phyloP scores from a whole-genome alignment of 2,888 invertebrate species.

The Chrysolina oricalcia region DNA sequence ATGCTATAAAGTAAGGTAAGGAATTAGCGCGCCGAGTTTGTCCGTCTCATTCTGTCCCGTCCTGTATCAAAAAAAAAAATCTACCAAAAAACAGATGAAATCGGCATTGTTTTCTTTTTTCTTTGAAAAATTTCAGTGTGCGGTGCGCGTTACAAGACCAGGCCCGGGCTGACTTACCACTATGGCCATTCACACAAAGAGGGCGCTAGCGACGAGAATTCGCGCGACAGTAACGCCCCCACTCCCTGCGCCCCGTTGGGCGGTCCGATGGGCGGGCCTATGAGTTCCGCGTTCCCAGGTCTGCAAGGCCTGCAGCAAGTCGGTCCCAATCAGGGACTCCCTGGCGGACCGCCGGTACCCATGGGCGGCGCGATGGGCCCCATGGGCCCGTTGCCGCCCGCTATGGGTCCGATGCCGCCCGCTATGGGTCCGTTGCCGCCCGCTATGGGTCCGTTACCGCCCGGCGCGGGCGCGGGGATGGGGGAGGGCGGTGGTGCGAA shows the following conservation, averaged over 20 bases:
- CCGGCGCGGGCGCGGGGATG: slow-evolving; percentile 41
- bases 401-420: slow-evolving; percentile 48
- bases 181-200: slow-evolving; percentile 92
- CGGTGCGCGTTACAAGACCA: slow-evolving; percentile 96
- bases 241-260: slow-evolving; percentile 65
- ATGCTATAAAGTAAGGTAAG: too few relatives aligned
- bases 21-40: too few relatives aligned
- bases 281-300: slow-evolving; percentile 63
- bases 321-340: slow-evolving; percentile 56
- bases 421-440: slow-evolving; percentile 34
- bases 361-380: slow-evolving; percentile 48
- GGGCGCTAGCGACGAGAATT: slow-evolving; percentile 73
- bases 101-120: slow-evolving; percentile 56
- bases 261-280: slow-evolving; percentile 70
- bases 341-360: slow-evolving; percentile 43
- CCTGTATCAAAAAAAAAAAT: slow-evolving; percentile 12
- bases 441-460: background rate
- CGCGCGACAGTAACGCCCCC: slow-evolving; percentile 70
- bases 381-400: slow-evolving; percentile 49
- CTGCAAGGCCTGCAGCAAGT: slow-evolving; percentile 56
- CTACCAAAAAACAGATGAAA: slow-evolving; percentile 40
- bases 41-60: background rate
- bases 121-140: slow-evolving; percentile 81
- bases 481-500: slow-evolving; percentile 61
- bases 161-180: slow-evolving; percentile 96